phyloP scores from a whole-genome alignment of 2,888 invertebrate species.

The Acronicta alni region DNA sequence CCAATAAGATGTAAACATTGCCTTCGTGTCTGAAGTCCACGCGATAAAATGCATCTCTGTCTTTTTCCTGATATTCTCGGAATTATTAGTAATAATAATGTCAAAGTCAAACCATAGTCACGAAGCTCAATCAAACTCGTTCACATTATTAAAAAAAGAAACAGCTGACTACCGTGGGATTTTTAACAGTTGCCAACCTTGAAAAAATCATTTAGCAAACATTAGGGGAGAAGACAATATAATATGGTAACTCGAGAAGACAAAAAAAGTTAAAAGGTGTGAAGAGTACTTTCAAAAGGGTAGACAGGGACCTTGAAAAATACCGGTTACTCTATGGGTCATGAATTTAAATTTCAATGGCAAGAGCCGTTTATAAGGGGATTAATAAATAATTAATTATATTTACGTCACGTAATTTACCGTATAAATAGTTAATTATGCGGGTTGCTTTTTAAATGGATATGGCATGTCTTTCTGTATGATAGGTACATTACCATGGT shows the following conservation, averaged over 20 bases:
- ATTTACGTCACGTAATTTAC: slow-evolving; percentile 51
- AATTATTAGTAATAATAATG: background rate
- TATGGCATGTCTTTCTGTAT: slow-evolving; percentile 9
- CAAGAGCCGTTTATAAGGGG: slow-evolving; percentile 42
- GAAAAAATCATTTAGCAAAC: slow-evolving; percentile 73
- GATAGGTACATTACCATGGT: slow-evolving; percentile 9
- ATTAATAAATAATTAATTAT: slow-evolving; percentile 58
- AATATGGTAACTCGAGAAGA: slow-evolving; percentile 52
- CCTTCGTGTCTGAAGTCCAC: background rate
- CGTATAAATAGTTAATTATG: slow-evolving; percentile 50
- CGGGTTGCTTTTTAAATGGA: slow-evolving; percentile 31
- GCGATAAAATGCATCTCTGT: background rate
- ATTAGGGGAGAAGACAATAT: slow-evolving; percentile 65
- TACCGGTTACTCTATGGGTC: slow-evolving; percentile 44
- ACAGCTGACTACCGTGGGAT: slow-evolving; percentile 67
- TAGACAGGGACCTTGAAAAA: slow-evolving; percentile 59
- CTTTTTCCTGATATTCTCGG: slow-evolving; percentile 1
- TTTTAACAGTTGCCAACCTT: slow-evolving; percentile 66
- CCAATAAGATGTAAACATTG: too few species aligned
- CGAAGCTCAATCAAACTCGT: slow-evolving; percentile 20
- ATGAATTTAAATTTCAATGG: slow-evolving; percentile 57
- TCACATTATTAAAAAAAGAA: slow-evolving; percentile 26
- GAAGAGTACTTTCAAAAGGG: slow-evolving; percentile 54
- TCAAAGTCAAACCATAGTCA: background rate
- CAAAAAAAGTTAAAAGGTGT: slow-evolving; percentile 60